Base-by-base conservation (phyloP, 2,888 invertebrate genomes). In the Schizaphis graminum region DNA sequence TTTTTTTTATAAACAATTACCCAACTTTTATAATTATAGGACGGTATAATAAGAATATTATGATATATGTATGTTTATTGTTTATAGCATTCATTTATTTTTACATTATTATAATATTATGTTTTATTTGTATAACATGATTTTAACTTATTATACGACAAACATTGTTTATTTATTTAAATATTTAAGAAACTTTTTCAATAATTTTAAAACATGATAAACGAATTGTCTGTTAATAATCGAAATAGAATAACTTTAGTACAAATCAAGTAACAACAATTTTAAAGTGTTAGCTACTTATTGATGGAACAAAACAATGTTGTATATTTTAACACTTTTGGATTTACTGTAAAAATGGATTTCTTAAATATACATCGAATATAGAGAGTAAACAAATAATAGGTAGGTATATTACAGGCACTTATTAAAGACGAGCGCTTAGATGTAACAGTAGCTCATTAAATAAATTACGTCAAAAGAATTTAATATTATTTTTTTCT, bases 361-460 rank as follows among this genome's bases (percentile, higher is more conserved):
- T 21, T 8, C 8, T 77, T 21, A 35, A 35, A 35, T 7, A 0
- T 21, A 21, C 35, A 26, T 85, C 3, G 13, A 26, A 26, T 41
- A 13, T 47, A 90, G 89, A 90, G 47, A 67, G 61, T 61, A 89
- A 35, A 89, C 44, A 85, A 44, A 85, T 85, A 77, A 77, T 21
- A 35, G 35, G 16, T 35, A 41, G 35, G 16, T 77, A 35, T 77
- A 7, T 35, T 21, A 35, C 77, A 35, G 8, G 35, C 35, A 28
- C 13, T 44, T 3, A 41, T 44, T 44, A 85, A 13, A 44, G 24
- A 28, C 13, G 44, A 85, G 44, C 85, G 28, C 11, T 13, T 41
- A 16, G 57, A 89, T 41, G 41, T 7, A 77, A 41, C 56, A 16
- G 26, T 56, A 35, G 41, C 28, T 47, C 21, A n/a, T 67, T 16